Evolutionary conservation across 2,113 vertebrate genomes (phyloP).

Genomic region (Corythornis cristatus): DNA sequence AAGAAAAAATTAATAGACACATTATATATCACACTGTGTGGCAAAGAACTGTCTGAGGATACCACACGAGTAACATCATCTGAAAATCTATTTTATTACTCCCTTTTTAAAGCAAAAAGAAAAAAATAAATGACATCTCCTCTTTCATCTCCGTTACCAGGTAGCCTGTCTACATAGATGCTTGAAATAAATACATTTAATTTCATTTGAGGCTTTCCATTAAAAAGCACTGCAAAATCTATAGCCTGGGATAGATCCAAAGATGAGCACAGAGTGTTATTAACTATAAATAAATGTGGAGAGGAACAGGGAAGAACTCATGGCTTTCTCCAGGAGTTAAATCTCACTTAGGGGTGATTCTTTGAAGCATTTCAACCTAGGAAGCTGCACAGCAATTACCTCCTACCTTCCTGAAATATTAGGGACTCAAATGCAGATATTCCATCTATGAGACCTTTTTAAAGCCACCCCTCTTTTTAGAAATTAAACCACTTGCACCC

Average conservation of each 20-base stretch:
- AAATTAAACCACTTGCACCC: neutral
- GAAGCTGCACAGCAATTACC: neutral
- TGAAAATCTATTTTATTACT: neutral
- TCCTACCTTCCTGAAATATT: neutral
- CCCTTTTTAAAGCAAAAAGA: neutral
- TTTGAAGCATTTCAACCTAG: neutral
- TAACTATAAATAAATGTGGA: neutral
- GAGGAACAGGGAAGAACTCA: neutral
- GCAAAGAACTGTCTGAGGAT: neutral
- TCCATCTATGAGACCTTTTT: neutral
- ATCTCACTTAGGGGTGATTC: neutral
- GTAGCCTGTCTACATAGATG: constrained; percentile 23
- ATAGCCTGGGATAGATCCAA: neutral
- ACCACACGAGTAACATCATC: neutral
- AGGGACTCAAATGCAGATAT: neutral
- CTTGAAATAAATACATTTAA: neutral
- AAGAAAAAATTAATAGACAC: neutral
- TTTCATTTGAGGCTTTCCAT: neutral
- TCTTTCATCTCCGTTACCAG: neutral
- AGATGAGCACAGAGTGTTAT: neutral
- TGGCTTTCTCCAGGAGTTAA: neutral
- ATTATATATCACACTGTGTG: neutral
- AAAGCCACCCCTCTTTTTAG: neutral
- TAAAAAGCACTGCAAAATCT: neutral
- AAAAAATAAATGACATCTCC: neutral